These are phyloP conservation scores for Drosophila kurseongensis DNA, from an alignment of 1,140 invertebrate genomes.

Conservation along the genomic window DNA sequence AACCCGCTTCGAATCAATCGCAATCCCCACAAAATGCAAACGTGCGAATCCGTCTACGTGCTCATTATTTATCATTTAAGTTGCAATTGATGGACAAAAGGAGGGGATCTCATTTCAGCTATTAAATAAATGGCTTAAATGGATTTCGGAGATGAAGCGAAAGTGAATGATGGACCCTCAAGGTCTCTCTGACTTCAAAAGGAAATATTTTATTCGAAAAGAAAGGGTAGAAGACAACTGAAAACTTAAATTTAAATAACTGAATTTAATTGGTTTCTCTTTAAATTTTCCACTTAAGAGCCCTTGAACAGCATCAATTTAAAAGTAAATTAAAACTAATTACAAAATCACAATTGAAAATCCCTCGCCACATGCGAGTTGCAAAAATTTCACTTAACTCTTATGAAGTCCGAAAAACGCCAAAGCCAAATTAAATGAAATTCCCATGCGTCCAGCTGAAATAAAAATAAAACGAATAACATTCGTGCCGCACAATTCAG, in stretches of 20 bases:
- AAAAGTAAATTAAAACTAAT: slow-evolving; percentile 42
- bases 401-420: slow-evolving; percentile 19
- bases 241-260: not conserved
- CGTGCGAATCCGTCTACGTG: slow-evolving; percentile 51
- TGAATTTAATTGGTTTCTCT: not conserved
- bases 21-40: slow-evolving; percentile 34
- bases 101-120: slow-evolving; percentile 3
- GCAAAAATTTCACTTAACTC: slow-evolving; percentile 31
- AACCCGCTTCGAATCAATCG: slow-evolving; percentile 33
- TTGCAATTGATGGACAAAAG: slow-evolving; percentile 33
- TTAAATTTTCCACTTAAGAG: not conserved
- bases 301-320: not conserved
- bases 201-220: not conserved
- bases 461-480: slow-evolving; percentile 31
- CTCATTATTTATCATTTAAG: slow-evolving; percentile 74
- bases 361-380: slow-evolving; percentile 22
- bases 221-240: not conserved
- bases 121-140: slow-evolving; percentile 23
- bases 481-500: slow-evolving; percentile 39
- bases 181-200: not conserved
- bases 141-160: not conserved
- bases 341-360: slow-evolving; percentile 49
- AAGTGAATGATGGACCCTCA: slow-evolving; percentile 14
- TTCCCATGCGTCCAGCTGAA: slow-evolving; percentile 35
- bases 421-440: slow-evolving; percentile 58